Evolutionary conservation across 2,113 vertebrate species (phyloP).

Genomic region (Cranoglanis bouderius): DNA sequence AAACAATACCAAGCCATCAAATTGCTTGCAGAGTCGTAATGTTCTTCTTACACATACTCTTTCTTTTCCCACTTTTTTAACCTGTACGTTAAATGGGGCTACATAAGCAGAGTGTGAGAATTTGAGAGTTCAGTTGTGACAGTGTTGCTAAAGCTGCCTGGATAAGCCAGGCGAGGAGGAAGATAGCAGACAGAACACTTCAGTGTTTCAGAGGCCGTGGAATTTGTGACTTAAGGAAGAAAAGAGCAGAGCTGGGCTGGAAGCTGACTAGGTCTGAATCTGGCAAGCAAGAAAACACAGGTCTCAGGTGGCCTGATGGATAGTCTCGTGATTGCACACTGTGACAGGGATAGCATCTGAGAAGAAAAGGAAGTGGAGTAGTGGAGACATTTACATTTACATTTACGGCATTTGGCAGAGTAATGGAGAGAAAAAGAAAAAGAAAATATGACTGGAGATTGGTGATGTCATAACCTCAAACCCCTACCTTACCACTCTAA

Average conservation of each 20-base stretch:
- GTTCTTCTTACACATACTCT: conserved; percentile 3
- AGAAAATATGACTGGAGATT: neutral
- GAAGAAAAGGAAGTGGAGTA: neutral
- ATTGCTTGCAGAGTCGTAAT: conserved; percentile 24
- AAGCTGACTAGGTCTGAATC: conserved; percentile 61
- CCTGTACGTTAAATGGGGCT: conserved; percentile 54
- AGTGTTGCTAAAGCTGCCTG: conserved; percentile 66
- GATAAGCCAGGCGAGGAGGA: conserved; percentile 64
- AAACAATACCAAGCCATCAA: conserved; percentile 6
- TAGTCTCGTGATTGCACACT: conserved; percentile 63
- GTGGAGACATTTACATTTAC: too few relatives aligned
- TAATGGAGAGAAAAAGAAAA: neutral
- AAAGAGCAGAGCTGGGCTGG: conserved; percentile 25
- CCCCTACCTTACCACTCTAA: neutral
- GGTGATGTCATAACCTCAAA: neutral
- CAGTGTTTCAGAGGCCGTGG: conserved; percentile 76
- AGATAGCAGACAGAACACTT: conserved; percentile 76
- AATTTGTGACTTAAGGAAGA: conserved; percentile 72
- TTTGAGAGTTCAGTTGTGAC: conserved; percentile 65
- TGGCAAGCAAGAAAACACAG: conserved; percentile 66
- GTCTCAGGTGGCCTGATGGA: conserved; percentile 68
- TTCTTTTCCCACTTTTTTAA: conserved; percentile 34
- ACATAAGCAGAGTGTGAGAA: conserved; percentile 44
- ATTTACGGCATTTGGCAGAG: too few relatives aligned
- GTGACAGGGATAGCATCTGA: conserved; percentile 57